phyloP scores from a whole-genome alignment of 2,888 invertebrate species.

The Scaeva pyrastri region DNA sequence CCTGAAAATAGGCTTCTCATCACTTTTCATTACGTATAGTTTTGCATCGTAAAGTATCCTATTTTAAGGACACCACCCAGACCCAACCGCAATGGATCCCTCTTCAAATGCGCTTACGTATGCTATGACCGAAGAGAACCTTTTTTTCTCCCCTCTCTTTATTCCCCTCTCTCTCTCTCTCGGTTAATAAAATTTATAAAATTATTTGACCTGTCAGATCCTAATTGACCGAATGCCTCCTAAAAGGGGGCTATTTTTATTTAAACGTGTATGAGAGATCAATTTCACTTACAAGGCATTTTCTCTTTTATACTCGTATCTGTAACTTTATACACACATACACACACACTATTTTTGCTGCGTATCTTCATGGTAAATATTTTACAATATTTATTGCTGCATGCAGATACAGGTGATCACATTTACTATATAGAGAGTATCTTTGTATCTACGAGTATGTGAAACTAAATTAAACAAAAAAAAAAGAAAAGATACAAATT shows the following conservation, averaged over 20 bases:
- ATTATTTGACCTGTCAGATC: constrained; percentile 67
- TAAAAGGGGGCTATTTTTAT: constrained; percentile 20
- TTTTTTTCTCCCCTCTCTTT: not conserved
- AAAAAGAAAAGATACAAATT: constrained; percentile 32
- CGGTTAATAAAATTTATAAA: constrained; percentile 67
- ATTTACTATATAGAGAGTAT: constrained; percentile 22
- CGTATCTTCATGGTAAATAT: constrained; percentile 52
- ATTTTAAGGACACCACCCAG: constrained; percentile 58
- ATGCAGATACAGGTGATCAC: constrained; percentile 62
- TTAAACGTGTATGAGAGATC: constrained; percentile 33
- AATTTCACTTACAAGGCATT: constrained; percentile 30
- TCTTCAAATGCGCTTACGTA: too few species aligned
- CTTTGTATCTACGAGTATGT: not conserved
- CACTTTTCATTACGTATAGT: constrained; percentile 69
- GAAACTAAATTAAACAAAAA: not conserved
- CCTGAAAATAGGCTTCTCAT: constrained; percentile 74
- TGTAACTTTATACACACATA: not conserved
- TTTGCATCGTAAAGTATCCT: constrained; percentile 68
- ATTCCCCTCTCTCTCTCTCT: not conserved
- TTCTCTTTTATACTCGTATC: not conserved
- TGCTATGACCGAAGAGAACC: too few species aligned
- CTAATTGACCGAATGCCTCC: constrained; percentile 67
- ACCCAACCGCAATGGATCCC: too few species aligned
- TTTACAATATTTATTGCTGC: constrained; percentile 63
- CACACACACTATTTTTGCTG: not conserved